Base-by-base conservation (phyloP, 2,797 vertebrate genomes). In the Parambassis ranga region DNA sequence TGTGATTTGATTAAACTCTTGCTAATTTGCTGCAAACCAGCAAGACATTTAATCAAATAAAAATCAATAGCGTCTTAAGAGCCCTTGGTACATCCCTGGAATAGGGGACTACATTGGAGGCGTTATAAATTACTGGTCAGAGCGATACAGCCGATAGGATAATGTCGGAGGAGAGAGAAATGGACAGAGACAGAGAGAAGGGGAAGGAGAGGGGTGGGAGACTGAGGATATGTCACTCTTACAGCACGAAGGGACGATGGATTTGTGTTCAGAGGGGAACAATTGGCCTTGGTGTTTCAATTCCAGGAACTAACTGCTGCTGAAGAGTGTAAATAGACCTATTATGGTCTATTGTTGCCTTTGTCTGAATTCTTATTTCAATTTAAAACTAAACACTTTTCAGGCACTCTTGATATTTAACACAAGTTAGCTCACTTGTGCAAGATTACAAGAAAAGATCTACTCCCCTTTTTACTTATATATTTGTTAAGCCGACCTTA, bases 21-120 rank as follows among this genome's bases (percentile, higher is more conserved):
- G 89, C 92, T 93, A 93, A 93, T 94, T 94, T 93, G 91, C 89
- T 87, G 87, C 87, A 90, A 93, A 93, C 83, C 87, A 89, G 90
- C 86, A 46, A 85, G 90, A 93, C 89, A 72, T 93, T 92, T 92
- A 93, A 94, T 93, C 92, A 93, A 91, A 92, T 91, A 85, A 91
- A 92, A 94, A 93, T 94, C 92, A 86, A 93, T 93, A 89, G 77
- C 66, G 56, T 87, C 90, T 93, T 92, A 93, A 92, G 89, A 91
- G 88, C 83, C 83, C 77, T 84, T 84, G 83, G 77, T 87, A 82
- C 87, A 91, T 89, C 86, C 77, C 64, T 85, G 86, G 79, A 90
- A 91, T 80, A 81, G 83, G 72, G 65, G 86, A 86, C 86, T 88
- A 91, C 82, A 82, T 87, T 83, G 86, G 79, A 86, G 72, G 82